Percentiles rank a stretch among this genome's conserved stretches.
Conservation (phyloP, 1,140 invertebrate genomes). For the Globodera ellingtonae region DNA sequence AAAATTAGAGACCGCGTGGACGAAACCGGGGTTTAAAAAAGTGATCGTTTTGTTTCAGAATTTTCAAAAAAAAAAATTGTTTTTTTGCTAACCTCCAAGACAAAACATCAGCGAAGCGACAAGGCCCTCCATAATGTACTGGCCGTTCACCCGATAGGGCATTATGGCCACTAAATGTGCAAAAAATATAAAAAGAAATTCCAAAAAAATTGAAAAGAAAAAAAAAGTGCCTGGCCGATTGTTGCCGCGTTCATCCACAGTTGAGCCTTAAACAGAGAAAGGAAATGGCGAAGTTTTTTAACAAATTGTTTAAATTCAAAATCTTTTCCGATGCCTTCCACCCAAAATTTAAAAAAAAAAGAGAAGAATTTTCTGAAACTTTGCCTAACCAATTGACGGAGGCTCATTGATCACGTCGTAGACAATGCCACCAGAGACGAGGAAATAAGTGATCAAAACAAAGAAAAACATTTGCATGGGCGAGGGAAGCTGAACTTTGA, state of each 20-base stretch:
- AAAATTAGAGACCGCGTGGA: too few relatives aligned
- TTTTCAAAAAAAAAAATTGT: constrained; percentile 10
- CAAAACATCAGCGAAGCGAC: constrained; percentile 60
- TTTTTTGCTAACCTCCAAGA: constrained; percentile 44
- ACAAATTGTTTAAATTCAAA: background rate
- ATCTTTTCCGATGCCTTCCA: background rate
- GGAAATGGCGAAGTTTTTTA: background rate
- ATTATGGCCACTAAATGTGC: constrained; percentile 51
- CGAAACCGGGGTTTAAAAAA: background rate
- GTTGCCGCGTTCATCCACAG: constrained; percentile 18
- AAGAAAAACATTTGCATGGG: constrained; percentile 88
- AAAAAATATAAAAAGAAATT: constrained; percentile 14
- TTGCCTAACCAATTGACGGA: constrained; percentile 50
- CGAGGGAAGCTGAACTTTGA: constrained; percentile 75
- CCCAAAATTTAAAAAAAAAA: background rate
- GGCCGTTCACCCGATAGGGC: constrained; percentile 55
- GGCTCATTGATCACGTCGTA: constrained; percentile 60
- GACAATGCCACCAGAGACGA: constrained; percentile 89
- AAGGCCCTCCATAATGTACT: constrained; percentile 59
- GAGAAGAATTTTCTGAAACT: constrained; percentile 46
- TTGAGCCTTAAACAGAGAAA: constrained; percentile 13
- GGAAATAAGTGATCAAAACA: constrained; percentile 89
- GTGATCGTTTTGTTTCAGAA: background rate
- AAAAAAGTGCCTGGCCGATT: constrained; percentile 16
- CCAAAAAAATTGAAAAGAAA: background rate